Evolutionary conservation across 2,888 invertebrate genomes (phyloP).

Genomic region (Trichogramma dendrolimi): DNA sequence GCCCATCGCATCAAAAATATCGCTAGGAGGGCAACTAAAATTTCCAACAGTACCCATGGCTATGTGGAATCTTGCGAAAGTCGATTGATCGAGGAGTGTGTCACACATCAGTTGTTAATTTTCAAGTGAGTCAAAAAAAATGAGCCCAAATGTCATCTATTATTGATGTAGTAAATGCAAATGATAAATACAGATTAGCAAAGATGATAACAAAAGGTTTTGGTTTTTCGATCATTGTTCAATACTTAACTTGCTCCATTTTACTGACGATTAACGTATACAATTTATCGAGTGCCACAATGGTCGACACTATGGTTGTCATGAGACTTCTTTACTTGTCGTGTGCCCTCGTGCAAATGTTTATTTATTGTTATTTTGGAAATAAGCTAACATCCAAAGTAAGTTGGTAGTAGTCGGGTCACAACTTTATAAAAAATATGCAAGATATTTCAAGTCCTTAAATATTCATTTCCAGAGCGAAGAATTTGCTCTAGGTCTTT

Average conservation of each 20-base stretch:
- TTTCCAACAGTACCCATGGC: too few relatives aligned
- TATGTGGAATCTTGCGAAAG: not conserved
- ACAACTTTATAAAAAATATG: too few relatives aligned
- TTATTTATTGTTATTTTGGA: slow-evolving; percentile 19
- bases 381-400: slow-evolving; percentile 22
- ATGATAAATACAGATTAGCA: slow-evolving; percentile 2
- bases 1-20: not conserved
- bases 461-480: slow-evolving; percentile 15
- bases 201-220: slow-evolving; percentile 1
- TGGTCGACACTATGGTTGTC: slow-evolving; percentile 1
- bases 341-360: slow-evolving; percentile 20
- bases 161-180: not conserved
- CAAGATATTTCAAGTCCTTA: not conserved
- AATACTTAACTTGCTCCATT: slow-evolving; percentile 9
- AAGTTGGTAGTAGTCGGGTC: not conserved
- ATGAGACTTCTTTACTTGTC: slow-evolving; percentile 12
- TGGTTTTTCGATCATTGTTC: slow-evolving; percentile 4
- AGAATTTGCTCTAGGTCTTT: slow-evolving; percentile 1
- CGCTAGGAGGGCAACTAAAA: too few relatives aligned
- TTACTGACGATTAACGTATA: slow-evolving; percentile 12
- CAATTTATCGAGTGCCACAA: slow-evolving; percentile 6
- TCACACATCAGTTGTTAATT: slow-evolving; percentile 7
- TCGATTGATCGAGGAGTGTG: not conserved
- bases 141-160: slow-evolving; percentile 42
- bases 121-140: slow-evolving; percentile 49